Percentiles rank a stretch among this genome's conserved stretches.
Evolutionary conservation across 2,113 vertebrate species (phyloP).

Genomic region (Dasyurus viverrinus): DNA sequence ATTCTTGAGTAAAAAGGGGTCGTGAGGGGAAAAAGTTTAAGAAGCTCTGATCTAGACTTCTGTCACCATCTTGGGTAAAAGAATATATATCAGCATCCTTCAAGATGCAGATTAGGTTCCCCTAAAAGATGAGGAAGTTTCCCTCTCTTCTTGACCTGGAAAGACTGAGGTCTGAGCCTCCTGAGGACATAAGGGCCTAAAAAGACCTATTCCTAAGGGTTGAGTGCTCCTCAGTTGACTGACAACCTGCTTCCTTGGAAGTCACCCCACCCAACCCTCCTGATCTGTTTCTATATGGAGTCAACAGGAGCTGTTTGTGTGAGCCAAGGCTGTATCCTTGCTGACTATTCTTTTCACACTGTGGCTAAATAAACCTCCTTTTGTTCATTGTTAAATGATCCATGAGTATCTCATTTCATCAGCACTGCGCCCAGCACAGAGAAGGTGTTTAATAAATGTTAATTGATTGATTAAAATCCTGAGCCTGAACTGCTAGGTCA

Average conservation of each 20-base stretch:
- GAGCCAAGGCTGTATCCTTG: background rate
- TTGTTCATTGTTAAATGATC: background rate
- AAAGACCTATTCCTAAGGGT: background rate
- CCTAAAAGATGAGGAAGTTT: background rate
- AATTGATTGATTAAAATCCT: background rate
- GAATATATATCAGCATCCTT: background rate
- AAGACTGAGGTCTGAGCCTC: background rate
- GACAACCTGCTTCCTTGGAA: background rate
- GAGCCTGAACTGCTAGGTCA: background rate
- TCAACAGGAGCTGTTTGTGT: background rate
- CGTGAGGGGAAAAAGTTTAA: too few relatives aligned
- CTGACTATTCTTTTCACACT: background rate
- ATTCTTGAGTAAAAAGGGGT: too few relatives aligned
- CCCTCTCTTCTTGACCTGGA: background rate
- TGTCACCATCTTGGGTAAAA: background rate
- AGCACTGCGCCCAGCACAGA: background rate
- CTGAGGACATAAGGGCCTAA: background rate
- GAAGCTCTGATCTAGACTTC: background rate
- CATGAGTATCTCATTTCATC: background rate
- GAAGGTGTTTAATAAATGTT: background rate
- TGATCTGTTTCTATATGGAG: background rate
- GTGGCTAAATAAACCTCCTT: background rate
- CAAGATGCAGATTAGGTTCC: background rate
- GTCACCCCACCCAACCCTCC: background rate
- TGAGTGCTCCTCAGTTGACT: background rate